phyloP scores from a whole-genome alignment of 2,113 vertebrate genomes.

The Indicator maculatus region DNA sequence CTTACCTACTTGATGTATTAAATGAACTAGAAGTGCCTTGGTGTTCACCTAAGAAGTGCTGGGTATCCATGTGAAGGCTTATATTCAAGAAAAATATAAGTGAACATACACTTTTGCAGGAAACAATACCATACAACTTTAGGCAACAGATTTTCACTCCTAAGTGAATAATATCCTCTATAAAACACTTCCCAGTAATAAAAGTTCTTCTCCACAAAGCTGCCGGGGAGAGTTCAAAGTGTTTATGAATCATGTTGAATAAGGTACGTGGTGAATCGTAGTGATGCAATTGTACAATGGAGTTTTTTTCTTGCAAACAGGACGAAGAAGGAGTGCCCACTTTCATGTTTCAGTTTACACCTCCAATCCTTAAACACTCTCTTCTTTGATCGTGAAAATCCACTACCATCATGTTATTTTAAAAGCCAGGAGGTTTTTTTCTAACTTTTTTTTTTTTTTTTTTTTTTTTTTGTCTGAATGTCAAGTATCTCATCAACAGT shows the following conservation, averaged over 20 bases:
- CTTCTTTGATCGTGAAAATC: not conserved
- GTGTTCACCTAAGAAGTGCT: not conserved
- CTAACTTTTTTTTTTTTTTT: too few species aligned
- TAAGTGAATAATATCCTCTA: slow-evolving; percentile 5
- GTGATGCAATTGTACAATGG: not conserved
- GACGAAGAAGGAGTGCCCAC: not conserved
- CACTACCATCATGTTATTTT: not conserved
- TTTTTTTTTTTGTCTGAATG: too few species aligned
- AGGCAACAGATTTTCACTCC: slow-evolving; percentile 37
- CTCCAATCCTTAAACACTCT: not conserved
- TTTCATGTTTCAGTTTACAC: not conserved
- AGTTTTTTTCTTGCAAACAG: not conserved
- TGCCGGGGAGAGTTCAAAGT: slow-evolving; percentile 29
- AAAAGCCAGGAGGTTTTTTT: not conserved
- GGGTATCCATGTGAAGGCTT: not conserved
- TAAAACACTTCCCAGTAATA: slow-evolving; percentile 44
- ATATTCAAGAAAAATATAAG: not conserved
- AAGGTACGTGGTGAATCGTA: not conserved
- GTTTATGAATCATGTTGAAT: not conserved
- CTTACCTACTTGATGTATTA: not conserved
- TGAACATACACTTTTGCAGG: not conserved
- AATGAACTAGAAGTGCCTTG: not conserved
- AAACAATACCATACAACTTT: not conserved
- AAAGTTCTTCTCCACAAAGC: slow-evolving; percentile 26
- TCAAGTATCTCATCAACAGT: not conserved